A percentile compares a stretch with the other conserved stretches of the same genome.
These are phyloP conservation scores for Sebastes hubbsi DNA, from an alignment of 2,797 vertebrate genomes.

Conservation along the genomic window DNA sequence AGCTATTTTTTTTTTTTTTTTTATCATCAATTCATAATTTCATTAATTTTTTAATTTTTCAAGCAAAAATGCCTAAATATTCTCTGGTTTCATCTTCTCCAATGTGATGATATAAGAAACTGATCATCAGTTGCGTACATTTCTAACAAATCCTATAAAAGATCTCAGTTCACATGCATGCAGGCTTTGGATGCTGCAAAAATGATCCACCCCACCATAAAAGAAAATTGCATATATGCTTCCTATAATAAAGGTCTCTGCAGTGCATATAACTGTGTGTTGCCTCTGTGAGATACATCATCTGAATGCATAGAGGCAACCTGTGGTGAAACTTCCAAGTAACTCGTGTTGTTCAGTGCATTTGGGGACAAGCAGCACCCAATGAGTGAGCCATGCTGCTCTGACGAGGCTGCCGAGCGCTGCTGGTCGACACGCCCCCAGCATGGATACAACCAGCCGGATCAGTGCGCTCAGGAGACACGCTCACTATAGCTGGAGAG, in stretches of 20 bases:
- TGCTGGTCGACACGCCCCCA: conserved; percentile 88
- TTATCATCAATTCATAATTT: background rate
- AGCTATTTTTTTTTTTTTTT: background rate
- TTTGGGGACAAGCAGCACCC: conserved; percentile 73
- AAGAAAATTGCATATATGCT: background rate
- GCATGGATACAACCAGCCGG: conserved; percentile 84
- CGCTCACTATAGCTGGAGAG: conserved; percentile 82
- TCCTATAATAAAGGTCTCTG: background rate
- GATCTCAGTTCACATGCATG: background rate
- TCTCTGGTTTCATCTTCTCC: background rate
- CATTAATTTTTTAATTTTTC: background rate
- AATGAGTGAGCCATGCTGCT: conserved; percentile 69
- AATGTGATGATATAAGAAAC: background rate
- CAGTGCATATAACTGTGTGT: background rate
- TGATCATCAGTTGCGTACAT: background rate
- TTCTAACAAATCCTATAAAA: background rate
- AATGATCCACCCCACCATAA: background rate
- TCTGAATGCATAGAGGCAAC: conserved; percentile 54
- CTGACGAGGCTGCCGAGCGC: conserved; percentile 88
- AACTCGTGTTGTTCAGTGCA: conserved; percentile 64
- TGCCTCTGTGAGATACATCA: conserved; percentile 27
- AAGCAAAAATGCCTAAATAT: background rate
- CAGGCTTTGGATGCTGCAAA: background rate
- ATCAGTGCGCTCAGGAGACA: conserved; percentile 80
- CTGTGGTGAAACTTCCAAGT: conserved; percentile 72